phyloP scores from a whole-genome alignment of 35 echinoderm and acorn worm genomes.

The Ophiothrix spiculata region DNA sequence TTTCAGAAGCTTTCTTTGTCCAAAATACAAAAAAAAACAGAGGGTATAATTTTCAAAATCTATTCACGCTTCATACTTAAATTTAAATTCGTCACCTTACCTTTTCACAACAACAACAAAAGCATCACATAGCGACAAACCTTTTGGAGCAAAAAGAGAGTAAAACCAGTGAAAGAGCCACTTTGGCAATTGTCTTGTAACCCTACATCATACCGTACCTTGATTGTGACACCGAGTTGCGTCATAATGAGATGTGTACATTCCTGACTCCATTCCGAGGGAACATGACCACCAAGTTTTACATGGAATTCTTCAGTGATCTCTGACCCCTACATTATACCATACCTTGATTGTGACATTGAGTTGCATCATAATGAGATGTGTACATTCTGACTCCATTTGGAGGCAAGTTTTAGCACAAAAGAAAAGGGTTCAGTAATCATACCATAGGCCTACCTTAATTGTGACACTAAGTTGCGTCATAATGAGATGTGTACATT shows the following conservation, averaged over 20 bases:
- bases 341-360: not conserved
- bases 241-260: slow-evolving; percentile 80
- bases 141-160: not conserved
- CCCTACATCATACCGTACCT: not conserved
- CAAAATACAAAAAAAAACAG: too few species aligned
- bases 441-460: slow-evolving; percentile 43
- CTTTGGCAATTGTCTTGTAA: too few species aligned
- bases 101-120: too few species aligned
- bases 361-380: not conserved
- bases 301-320: too few species aligned
- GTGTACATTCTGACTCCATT: not conserved
- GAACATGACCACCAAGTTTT: slow-evolving; percentile 67
- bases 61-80: too few species aligned
- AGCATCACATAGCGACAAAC: not conserved
- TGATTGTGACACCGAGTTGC: slow-evolving; percentile 63
- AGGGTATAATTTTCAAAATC: too few species aligned
- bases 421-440: not conserved
- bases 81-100: too few species aligned
- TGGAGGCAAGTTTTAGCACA: not conserved
- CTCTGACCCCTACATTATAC: not conserved
- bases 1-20: too few species aligned
- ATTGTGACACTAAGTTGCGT: slow-evolving; percentile 76
- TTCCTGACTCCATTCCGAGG: slow-evolving; percentile 74
- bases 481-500: slow-evolving; percentile 79
- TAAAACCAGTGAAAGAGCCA: not conserved